phyloP scores from a whole-genome alignment of 2,797 vertebrate species.

The Helarctos malayanus region DNA sequence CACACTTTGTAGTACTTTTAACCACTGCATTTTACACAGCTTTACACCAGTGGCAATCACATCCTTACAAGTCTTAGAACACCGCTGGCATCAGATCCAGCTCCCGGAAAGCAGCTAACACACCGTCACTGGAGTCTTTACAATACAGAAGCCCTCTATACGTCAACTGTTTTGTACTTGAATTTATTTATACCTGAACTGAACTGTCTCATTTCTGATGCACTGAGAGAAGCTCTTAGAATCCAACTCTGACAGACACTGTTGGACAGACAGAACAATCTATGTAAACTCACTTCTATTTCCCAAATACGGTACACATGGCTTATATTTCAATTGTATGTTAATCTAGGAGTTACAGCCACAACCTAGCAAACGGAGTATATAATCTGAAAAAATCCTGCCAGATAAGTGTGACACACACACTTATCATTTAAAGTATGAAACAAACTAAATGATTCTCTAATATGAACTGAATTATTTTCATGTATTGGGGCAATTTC shows the following conservation, averaged over 20 bases:
- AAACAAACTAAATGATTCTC: neutral
- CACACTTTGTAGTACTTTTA: neutral
- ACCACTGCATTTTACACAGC: neutral
- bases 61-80: too few species aligned
- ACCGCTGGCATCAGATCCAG: neutral
- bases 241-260: neutral
- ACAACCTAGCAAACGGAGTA: rapidly evolving
- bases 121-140: neutral
- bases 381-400: neutral
- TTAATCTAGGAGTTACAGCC: neutral
- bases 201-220: neutral
- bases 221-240: neutral
- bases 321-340: neutral
- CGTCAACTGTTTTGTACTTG: neutral
- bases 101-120: neutral
- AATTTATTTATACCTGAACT: neutral
- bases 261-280: neutral
- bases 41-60: neutral
- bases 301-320: neutral
- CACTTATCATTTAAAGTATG: neutral
- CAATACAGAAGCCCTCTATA: rapidly evolving
- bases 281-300: neutral
- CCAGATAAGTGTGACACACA: rapidly evolving
- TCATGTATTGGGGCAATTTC: neutral
- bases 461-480: too few species aligned